Conservation (phyloP, 2,797 vertebrate species). For the Pseudotriccus pelzelni region DNA sequence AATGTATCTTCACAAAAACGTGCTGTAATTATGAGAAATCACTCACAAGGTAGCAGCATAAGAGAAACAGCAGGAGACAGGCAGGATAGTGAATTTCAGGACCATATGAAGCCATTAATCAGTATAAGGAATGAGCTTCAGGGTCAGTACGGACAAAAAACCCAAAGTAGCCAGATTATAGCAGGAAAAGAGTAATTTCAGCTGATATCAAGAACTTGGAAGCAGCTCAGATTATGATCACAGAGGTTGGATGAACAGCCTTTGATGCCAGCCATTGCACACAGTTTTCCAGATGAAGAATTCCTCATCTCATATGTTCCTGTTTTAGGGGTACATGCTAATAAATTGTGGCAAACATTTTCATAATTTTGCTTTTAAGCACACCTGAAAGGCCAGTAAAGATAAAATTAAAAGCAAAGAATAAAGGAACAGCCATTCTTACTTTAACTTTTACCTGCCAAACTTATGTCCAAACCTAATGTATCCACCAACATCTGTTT, state of each 20-base stretch:
- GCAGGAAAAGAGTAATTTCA: neutral
- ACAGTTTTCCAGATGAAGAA: neutral
- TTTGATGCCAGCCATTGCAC: neutral
- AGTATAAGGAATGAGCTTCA: neutral
- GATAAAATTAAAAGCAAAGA: neutral
- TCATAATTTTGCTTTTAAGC: neutral
- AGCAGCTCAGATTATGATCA: neutral
- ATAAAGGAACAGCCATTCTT: neutral
- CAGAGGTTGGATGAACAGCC: neutral
- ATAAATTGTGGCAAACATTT: neutral
- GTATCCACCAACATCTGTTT: neutral
- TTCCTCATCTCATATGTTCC: neutral
- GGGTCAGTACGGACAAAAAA: neutral
- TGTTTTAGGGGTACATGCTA: neutral
- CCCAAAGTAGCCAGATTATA: neutral
- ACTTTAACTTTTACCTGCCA: neutral
- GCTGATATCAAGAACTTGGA: neutral
- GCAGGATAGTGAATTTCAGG: neutral
- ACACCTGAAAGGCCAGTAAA: neutral
- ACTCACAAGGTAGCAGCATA: neutral
- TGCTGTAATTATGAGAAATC: neutral
- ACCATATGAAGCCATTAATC: neutral
- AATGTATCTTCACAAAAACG: neutral
- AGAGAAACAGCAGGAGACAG: neutral
- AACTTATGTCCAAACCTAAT: neutral